Evolutionary conservation across 2,113 vertebrate species (phyloP), one percentile per base, ranked within the genome.

Genomic region (Sprattus sprattus): DNA sequence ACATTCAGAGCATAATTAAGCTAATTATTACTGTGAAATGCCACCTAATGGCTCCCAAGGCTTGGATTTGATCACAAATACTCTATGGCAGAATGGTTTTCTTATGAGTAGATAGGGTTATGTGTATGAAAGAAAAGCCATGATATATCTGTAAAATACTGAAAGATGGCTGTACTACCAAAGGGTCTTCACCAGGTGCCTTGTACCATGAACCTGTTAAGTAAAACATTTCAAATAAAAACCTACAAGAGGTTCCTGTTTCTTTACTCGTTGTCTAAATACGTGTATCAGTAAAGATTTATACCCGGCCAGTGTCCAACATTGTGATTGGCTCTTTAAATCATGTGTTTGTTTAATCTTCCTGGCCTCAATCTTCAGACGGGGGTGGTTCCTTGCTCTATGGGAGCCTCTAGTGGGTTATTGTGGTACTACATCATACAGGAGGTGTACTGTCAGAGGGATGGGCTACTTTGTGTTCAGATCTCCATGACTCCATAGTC

Each of bases 141-240:
- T 78, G 28, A 39, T 32, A 78, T 39, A 13, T 78, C 28, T 78
- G 32, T 78, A 78, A 78, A 39, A 78, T 78, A 78, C 25, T 32
- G 28, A 28, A 16, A 32, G 0, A 6, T 75, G 67, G 28, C 67
- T 75, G 1, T 0, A 3, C 15, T 3, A 28, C 9, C 8, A 15
- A 9, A 39, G 25, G 28, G 1, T 4, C 71, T 11, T 28, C 13
- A 64, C 22, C 6, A 15, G 25, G 71, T 16, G 71, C 28, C 64
- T 78, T 32, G 71, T 39, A 39, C 67, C 67, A 39, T 75, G 39
- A 32, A 32, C 71, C 71, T 78, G 28, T 60, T 78, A 11, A 39
- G 39, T 78, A 44, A 39, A 39, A 28, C 39, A 44, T 78, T 78
- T 78, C 28, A 78, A 78, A 78, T 78, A 78, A 67, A 67, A 67